Evolutionary conservation across 2,888 invertebrate species (phyloP).

Genomic region (Acronicta psi): DNA sequence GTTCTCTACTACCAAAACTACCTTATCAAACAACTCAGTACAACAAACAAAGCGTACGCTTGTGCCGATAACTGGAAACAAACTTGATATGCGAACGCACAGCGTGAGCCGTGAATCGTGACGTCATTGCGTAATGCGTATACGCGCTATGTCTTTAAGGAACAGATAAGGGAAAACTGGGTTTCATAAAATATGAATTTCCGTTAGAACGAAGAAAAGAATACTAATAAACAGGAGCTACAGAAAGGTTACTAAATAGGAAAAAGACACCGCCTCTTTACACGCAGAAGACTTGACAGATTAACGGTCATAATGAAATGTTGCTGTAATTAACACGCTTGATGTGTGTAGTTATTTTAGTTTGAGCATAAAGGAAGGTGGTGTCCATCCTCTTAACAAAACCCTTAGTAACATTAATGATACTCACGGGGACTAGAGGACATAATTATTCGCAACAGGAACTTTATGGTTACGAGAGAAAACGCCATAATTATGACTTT

Average conservation of each 20-base stretch:
- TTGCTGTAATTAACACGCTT: slow-evolving; percentile 16
- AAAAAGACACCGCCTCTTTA: neutral
- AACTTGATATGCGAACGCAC: slow-evolving; percentile 49
- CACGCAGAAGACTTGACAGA: neutral
- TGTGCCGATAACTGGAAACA: slow-evolving; percentile 33
- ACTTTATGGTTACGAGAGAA: no score
- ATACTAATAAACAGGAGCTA: slow-evolving; percentile 15
- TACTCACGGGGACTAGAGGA: neutral
- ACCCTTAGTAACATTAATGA: slow-evolving; percentile 10
- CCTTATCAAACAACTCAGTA: slow-evolving; percentile 32
- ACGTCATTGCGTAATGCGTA: slow-evolving; percentile 48
- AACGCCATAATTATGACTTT: no score
- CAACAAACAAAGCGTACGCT: slow-evolving; percentile 8
- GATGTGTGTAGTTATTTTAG: slow-evolving; percentile 4
- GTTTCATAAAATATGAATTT: slow-evolving; percentile 41
- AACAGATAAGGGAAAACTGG: slow-evolving; percentile 51
- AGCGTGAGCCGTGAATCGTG: slow-evolving; percentile 33
- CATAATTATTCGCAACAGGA: neutral
- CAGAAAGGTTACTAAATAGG: neutral
- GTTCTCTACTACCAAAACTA: slow-evolving; percentile 14
- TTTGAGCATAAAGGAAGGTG: slow-evolving; percentile 3
- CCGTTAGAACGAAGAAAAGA: slow-evolving; percentile 13
- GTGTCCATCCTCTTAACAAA: slow-evolving; percentile 14
- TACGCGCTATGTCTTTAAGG: slow-evolving; percentile 46
- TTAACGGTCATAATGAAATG: neutral